Evolutionary conservation across 2,888 invertebrate species (phyloP).

Genomic region (Drosophila kambysellisi): DNA sequence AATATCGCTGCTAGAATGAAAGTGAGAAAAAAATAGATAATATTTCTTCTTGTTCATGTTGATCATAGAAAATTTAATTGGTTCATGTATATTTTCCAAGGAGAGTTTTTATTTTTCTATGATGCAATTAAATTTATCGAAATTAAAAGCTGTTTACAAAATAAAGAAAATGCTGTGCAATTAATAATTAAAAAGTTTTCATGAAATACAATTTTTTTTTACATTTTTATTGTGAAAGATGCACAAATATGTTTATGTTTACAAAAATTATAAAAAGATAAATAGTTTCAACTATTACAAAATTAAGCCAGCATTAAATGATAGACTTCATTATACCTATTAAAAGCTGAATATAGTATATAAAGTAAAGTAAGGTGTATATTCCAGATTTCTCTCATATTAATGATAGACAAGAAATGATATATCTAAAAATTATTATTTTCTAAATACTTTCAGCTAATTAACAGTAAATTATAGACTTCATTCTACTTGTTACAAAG

Average conservation of each 20-base stretch:
- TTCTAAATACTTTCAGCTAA: background rate
- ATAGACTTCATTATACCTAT: background rate
- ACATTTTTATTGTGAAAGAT: background rate
- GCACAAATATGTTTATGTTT: background rate
- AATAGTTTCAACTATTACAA: background rate
- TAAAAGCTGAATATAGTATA: background rate
- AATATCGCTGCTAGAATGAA: constrained; percentile 10
- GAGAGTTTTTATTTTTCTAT: no score
- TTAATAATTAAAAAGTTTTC: background rate
- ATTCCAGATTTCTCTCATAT: background rate
- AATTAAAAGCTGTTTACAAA: background rate
- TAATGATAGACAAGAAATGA: background rate
- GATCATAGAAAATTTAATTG: background rate
- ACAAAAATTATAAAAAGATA: background rate
- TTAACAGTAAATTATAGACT: background rate
- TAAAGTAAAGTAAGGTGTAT: background rate
- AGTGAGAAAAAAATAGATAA: background rate
- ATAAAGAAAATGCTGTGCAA: background rate
- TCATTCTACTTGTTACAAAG: background rate
- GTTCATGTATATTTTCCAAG: no score
- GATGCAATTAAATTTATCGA: background rate
- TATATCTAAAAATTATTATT: background rate
- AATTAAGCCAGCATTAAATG: background rate
- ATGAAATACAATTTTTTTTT: background rate
- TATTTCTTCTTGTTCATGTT: background rate